Evolutionary conservation across 2,797 vertebrate species (phyloP).

Genomic region (Gymnothorax reevesii): DNA sequence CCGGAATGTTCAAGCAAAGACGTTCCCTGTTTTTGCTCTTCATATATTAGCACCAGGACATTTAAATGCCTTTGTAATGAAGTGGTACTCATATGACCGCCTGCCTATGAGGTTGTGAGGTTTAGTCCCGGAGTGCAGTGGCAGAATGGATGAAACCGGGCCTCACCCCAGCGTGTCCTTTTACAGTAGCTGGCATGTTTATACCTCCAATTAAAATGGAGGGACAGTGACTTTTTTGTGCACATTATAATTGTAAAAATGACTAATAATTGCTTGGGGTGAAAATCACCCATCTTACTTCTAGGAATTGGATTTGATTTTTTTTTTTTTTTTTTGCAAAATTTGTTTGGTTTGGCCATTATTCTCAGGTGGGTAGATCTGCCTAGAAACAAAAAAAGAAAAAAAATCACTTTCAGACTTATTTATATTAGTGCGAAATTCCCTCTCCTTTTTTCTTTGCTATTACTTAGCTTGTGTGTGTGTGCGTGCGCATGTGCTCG

Average conservation of each 20-base stretch:
- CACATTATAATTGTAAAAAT: conserved; percentile 2
- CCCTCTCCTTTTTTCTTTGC: too few species aligned
- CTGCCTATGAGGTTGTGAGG: neutral
- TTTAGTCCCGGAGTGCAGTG: neutral
- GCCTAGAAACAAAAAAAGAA: neutral
- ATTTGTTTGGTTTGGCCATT: neutral
- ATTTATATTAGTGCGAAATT: too few species aligned
- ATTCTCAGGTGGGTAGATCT: neutral
- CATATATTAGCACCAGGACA: neutral
- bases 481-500: neutral
- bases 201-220: neutral
- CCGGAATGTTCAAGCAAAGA: neutral
- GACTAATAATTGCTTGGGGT: neutral
- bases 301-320: neutral
- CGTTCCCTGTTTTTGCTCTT: neutral
- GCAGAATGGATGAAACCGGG: too few species aligned
- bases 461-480: too few species aligned
- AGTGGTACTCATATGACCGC: neutral
- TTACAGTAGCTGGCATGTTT: neutral
- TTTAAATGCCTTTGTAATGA: neutral
- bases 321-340: neutral
- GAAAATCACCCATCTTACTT: neutral
- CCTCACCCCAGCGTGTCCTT: too few species aligned
- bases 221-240: neutral
- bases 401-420: neutral